Conservation (phyloP, 1,140 invertebrate genomes). For the Neodiprion pinetum region DNA sequence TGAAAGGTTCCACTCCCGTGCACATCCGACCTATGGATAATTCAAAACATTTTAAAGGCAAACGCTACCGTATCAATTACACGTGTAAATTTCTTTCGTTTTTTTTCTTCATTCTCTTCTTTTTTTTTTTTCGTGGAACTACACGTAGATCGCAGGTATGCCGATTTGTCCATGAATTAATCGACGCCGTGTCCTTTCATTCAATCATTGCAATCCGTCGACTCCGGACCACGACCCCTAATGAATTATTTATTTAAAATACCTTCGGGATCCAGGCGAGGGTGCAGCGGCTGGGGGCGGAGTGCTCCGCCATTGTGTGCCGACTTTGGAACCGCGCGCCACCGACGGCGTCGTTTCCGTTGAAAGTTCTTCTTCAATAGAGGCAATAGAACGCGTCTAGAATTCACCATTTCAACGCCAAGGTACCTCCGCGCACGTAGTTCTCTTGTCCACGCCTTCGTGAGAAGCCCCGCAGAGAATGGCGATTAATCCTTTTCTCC, state of each 20-base stretch:
- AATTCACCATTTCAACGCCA: neutral
- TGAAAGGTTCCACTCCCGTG: too few species aligned
- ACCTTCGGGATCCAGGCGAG: constrained; percentile 14
- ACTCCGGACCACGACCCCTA: constrained; percentile 21
- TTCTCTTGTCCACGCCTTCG: too few species aligned
- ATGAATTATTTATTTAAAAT: constrained; percentile 45
- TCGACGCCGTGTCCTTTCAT: constrained; percentile 17
- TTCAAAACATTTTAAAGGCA: too few species aligned
- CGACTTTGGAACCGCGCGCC: neutral
- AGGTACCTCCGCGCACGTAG: too few species aligned
- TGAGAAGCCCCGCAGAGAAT: too few species aligned
- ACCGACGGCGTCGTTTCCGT: constrained; percentile 3
- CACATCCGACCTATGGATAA: too few species aligned
- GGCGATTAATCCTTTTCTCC: too few species aligned
- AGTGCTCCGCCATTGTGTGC: neutral
- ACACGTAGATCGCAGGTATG: too few species aligned
- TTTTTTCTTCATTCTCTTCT: neutral
- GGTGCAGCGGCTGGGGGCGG: neutral
- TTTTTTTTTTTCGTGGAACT: too few species aligned
- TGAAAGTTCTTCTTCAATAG: constrained; percentile 2
- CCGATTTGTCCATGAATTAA: constrained; percentile 22
- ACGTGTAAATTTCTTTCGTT: too few species aligned
- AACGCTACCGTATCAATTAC: too few species aligned
- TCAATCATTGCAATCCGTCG: constrained; percentile 22
- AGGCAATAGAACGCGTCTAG: constrained; percentile 5